Base-by-base conservation (phyloP, 2,888 invertebrate species). In the Monoplex corrugatus region DNA sequence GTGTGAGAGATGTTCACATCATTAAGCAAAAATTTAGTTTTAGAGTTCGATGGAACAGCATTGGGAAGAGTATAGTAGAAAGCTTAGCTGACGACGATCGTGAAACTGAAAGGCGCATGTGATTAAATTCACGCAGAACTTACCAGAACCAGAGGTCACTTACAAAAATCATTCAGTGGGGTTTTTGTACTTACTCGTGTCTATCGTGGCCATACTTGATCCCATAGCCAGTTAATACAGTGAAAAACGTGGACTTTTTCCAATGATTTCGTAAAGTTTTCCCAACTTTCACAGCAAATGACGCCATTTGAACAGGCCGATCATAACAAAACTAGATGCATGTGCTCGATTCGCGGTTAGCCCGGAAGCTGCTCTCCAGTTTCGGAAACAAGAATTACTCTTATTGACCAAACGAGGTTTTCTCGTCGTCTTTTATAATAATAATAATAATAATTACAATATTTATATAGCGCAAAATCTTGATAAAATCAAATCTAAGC, bases 211-310 rank as follows among this genome's bases (percentile, higher is more conserved):
- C 96, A 95, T 97, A 98, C 89, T 97, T 97, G 19, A 97, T 96
- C 13, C 98, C 98, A 96, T 98, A 98, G 40, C 97, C 96, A 44
- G 97, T 94, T 6, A 97, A 97, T 86, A 97, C 96, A 38, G 97
- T 97, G 72, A 97, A 97, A 94, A 98, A 97, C 0, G 97, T 96
- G 0, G 98, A 97, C 95, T 98, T 99, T 95, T 99, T 99, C 98
- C 98, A 98, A 96, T 99, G 97, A 96, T 97, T 98, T 94, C 98
- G 96, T 83, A 98, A 96, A 5, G 97, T 97, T 96, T 97, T 97
- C 23, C 97, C 96, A 92, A 97, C 96, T 96, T 97, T 97, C 38
- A 97, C 95, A 92, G 98, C 91, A 90, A 93, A 92, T 87, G 92
- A 92, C 93, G 94, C 94, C 35, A 43, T 72, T 72, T 16, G 8